Conservation (phyloP, 2,888 invertebrate species). For the Cecidostiba fungosa region DNA sequence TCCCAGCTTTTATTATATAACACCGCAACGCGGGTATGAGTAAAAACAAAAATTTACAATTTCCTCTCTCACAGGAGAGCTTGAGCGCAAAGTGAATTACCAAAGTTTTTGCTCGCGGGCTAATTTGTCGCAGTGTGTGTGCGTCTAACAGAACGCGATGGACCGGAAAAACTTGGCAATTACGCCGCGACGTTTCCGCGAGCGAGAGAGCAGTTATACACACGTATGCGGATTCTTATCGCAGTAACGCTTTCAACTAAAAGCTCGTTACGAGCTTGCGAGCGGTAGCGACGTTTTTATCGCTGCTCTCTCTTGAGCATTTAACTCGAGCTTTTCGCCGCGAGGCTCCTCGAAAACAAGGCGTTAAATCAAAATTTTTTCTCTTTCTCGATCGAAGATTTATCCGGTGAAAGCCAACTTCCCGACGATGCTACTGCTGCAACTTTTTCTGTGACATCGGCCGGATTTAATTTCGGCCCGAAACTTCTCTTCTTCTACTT, state of each 20-base stretch:
- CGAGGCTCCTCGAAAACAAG: constrained; percentile 2
- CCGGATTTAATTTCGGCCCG: constrained; percentile 41
- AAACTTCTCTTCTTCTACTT: background rate
- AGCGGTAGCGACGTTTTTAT: background rate
- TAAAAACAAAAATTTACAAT: background rate
- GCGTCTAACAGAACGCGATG: background rate
- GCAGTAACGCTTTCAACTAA: constrained; percentile 43
- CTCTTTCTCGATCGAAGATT: background rate
- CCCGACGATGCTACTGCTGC: constrained; percentile 29
- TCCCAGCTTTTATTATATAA: background rate
- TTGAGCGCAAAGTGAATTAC: background rate
- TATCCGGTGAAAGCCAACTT: constrained; percentile 4
- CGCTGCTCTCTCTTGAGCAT: background rate
- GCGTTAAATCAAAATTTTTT: background rate
- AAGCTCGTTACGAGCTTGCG: constrained; percentile 16
- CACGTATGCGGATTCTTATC: constrained; percentile 34
- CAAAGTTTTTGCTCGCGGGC: background rate
- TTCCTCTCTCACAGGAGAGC: background rate
- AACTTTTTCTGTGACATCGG: constrained; percentile 8
- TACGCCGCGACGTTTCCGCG: constrained; percentile 7
- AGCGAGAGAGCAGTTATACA: background rate
- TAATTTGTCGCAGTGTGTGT: background rate
- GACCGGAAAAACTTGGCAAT: constrained; percentile 18
- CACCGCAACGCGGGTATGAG: background rate
- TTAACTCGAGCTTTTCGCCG: background rate